These are phyloP conservation scores for Thunnus maccoyii DNA, from an alignment of 2,113 vertebrate genomes.

Conservation along the genomic window DNA sequence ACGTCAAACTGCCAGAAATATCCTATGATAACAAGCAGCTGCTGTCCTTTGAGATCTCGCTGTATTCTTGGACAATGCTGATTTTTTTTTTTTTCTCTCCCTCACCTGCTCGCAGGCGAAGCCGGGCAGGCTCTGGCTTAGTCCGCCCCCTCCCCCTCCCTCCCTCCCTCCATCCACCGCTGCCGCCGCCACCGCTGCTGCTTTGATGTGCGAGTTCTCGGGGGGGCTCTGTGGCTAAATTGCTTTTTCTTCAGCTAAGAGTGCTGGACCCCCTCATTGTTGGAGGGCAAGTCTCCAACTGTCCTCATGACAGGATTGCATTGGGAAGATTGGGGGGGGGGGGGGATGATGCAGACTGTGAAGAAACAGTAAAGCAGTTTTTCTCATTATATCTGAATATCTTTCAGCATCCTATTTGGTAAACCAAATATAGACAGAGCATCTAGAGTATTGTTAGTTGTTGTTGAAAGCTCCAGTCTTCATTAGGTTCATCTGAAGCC, in stretches of 20 bases:
- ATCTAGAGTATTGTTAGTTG: not conserved
- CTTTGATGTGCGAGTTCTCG: slow-evolving; percentile 69
- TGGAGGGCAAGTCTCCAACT: slow-evolving; percentile 61
- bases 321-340: not conserved
- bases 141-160: not conserved
- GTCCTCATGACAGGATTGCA: slow-evolving; percentile 38
- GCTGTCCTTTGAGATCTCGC: slow-evolving; percentile 59
- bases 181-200: not conserved
- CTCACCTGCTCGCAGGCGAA: slow-evolving; percentile 53
- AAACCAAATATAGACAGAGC: not conserved
- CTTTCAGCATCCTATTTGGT: not conserved
- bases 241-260: slow-evolving; percentile 72
- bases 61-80: slow-evolving; percentile 49
- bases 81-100: slow-evolving; percentile 31
- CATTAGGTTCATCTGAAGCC: not conserved
- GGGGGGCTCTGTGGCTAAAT: slow-evolving; percentile 65
- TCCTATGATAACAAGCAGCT: slow-evolving; percentile 76
- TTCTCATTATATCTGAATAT: slow-evolving; percentile 16
- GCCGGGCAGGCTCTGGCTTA: slow-evolving; percentile 37
- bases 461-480: not conserved
- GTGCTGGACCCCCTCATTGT: slow-evolving; percentile 53
- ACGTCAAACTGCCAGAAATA: slow-evolving; percentile 69
- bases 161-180: not conserved
- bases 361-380: not conserved
- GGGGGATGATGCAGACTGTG: not conserved